Base-by-base conservation (phyloP, 2,113 vertebrate genomes). In the Zootoca vivipara region DNA sequence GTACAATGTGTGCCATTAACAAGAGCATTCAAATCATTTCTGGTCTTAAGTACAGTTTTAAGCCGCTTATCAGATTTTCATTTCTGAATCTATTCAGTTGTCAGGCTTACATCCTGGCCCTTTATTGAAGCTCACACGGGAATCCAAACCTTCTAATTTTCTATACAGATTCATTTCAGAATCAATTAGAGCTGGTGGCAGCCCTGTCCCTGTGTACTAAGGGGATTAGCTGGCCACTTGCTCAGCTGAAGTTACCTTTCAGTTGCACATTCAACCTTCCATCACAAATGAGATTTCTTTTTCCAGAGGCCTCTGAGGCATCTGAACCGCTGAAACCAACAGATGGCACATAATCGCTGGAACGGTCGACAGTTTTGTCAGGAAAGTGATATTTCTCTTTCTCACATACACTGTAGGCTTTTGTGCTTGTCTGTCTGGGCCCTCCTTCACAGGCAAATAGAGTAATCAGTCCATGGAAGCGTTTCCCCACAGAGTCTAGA, bases 101-200 rank as follows among this genome's bases (percentile, higher is more conserved):
- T 97, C 97, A 96, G 93, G 93, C 96, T 97, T 97, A 97, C 96
- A 97, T 95, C 93, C 96, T 96, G 96, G 93, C 94, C 95, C 92
- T 96, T 96, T 96, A 97, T 97, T 96, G 95, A 96, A 95, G 92
- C 96, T 96, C 96, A 95, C 96, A 93, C 93, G 96, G 97, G 97
- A 98, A 97, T 97, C 94, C 95, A 95, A 97, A 97, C 96, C 96
- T 96, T 96, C 97, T 98, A 95, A 97, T 98, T 98, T 97, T 95
- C 96, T 96, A 96, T 96, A 95, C 96, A 93, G 96, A 97, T 97
- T 97, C 96, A 95, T 98, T 98, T 98, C 97, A 97, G 96, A 98
- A 98, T 98, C 98, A 98, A 98, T 99, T 99, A 98, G 97, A 95
- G 95, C 94, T 97, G 96, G 97, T 97, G 96, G 97, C 96, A 96